Conservation (phyloP, 2,797 vertebrate genomes). For the Gobio occitaniae region DNA sequence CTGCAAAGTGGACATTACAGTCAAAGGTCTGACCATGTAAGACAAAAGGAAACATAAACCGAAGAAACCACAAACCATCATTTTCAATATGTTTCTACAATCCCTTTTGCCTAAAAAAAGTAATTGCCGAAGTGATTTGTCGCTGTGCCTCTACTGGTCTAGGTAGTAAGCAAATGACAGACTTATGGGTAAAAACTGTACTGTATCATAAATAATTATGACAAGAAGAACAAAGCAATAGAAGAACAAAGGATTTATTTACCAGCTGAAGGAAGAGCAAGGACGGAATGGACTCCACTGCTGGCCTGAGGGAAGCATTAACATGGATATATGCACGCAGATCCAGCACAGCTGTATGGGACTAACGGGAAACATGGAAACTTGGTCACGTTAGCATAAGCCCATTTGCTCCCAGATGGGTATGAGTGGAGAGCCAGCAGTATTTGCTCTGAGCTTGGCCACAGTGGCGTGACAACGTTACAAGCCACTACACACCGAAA, state of each 20-base stretch:
- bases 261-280: constrained; percentile 23
- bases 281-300: neutral
- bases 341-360: constrained; percentile 1
- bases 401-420: constrained; percentile 20
- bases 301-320: constrained; percentile 33
- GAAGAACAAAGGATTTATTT: constrained; percentile 39
- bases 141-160: neutral
- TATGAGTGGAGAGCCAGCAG: constrained; percentile 39
- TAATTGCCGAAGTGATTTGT: constrained; percentile 12
- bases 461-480: constrained; percentile 43
- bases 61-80: neutral
- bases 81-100: constrained; percentile 8
- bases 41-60: neutral
- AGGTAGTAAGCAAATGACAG: constrained; percentile 24
- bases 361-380: constrained; percentile 14
- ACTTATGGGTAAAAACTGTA: constrained; percentile 18
- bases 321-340: constrained; percentile 28
- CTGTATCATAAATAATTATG: constrained; percentile 37
- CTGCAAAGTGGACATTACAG: neutral
- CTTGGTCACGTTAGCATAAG: constrained; percentile 24
- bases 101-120: neutral
- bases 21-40: neutral
- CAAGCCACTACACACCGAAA: constrained; percentile 44
- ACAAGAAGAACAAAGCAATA: constrained; percentile 37
- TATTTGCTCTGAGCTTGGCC: constrained; percentile 41